Conservation (phyloP, 2,888 invertebrate genomes). For the Tethea ocularis region DNA sequence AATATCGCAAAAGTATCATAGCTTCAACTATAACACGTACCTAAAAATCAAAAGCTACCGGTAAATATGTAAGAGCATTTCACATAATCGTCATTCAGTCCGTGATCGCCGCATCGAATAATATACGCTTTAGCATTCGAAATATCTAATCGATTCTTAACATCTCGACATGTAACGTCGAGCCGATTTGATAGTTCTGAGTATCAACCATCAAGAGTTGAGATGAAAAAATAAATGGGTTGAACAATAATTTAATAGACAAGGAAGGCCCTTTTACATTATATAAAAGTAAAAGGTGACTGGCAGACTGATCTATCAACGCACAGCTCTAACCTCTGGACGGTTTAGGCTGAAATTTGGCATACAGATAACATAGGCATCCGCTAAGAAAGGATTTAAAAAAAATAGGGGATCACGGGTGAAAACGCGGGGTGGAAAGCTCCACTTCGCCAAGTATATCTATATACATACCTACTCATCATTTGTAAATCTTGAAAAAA, state of each 20-base stretch:
- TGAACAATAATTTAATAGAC: conserved; percentile 1
- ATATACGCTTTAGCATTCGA: conserved; percentile 43
- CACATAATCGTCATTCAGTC: conserved; percentile 46
- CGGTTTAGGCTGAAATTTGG: too few relatives aligned
- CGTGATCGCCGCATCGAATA: conserved; percentile 44
- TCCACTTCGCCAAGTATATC: too few relatives aligned
- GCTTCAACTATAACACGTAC: conserved; percentile 23
- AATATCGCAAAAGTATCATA: conserved; percentile 8
- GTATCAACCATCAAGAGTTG: neutral
- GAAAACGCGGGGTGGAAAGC: too few relatives aligned
- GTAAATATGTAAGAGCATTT: conserved; percentile 52
- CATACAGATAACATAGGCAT: too few relatives aligned
- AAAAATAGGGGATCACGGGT: too few relatives aligned
- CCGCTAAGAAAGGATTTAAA: too few relatives aligned
- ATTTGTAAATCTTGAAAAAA: too few relatives aligned
- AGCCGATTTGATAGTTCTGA: conserved; percentile 31
- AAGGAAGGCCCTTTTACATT: neutral
- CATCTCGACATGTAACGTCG: conserved; percentile 46
- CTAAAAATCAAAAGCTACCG: conserved; percentile 45
- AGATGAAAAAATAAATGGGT: neutral
- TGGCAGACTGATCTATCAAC: too few relatives aligned
- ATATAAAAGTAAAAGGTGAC: too few relatives aligned
- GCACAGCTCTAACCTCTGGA: too few relatives aligned
- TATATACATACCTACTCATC: too few relatives aligned
- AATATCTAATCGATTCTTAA: conserved; percentile 55